Base-by-base conservation (phyloP, 2,797 vertebrate genomes). In the Euthynnus affinis region DNA sequence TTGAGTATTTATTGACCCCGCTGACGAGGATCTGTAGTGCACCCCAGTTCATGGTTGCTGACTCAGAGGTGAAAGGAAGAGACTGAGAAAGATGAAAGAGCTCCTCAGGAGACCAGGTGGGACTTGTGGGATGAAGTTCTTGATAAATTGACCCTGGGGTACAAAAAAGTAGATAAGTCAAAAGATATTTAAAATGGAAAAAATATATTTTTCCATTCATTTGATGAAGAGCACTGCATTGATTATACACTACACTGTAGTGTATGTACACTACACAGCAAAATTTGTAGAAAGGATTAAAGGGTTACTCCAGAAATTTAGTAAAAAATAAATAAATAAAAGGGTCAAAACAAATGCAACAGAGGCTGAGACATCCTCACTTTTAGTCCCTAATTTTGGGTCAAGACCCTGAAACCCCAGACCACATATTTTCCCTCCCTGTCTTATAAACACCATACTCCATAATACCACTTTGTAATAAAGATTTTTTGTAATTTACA, bases 1-100 rank as follows among this genome's bases (percentile, higher is more conserved):
- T 99, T 82, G 98, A 99, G 88, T 97, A 98, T 56, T 97, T 94
- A 92, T 96, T 98, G 81, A 98, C 96, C 0, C 97, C 97, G 0
- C 94, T 96, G 71, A 99, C 83, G 46, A 98, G 93, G 1, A 37
- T 80, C 89, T 98, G 71, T 0, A 99, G 90, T 5, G 74, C 44
- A 0, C 62, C 77, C 98, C 98, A 99, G 90, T 99, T 99, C 98
- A 99, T 99, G 46, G 71, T 64, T 62, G 69, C 66, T 62, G 71
- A 61, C 13, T 68, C 10, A 2, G 34, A 59, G 62, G n/a, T 57
- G 46, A 29, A 72, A 52, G 58, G 20, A 63, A 40, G 60, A 63
- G 42, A 37, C 10, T 13, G 51, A 78, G 52, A 40, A 15, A 59
- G 51, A 23, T 23, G 7, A 3, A 8, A 2, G 48, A 66, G 32